These are phyloP conservation scores for Poecilus cupreus DNA, from an alignment of 2,888 invertebrate species.

Conservation along the genomic window DNA sequence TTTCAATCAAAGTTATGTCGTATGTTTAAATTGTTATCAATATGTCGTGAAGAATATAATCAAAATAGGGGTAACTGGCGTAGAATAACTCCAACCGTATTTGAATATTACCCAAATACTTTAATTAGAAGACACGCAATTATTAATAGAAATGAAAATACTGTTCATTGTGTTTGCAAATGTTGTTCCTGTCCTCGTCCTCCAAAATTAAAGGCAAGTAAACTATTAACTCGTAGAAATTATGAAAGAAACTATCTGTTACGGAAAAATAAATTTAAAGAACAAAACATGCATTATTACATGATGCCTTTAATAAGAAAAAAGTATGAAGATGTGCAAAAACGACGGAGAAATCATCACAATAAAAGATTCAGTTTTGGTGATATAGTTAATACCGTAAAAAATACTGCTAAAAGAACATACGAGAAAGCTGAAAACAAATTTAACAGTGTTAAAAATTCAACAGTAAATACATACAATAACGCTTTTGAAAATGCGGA, in stretches of 20 bases:
- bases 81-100: background rate
- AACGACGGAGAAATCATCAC: background rate
- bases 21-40: background rate
- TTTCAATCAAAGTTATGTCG: constrained; percentile 10
- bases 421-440: background rate
- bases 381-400: background rate
- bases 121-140: background rate
- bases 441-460: background rate
- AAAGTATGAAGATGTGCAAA: background rate
- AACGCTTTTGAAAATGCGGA: background rate
- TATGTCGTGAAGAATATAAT: background rate
- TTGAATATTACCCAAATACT: background rate
- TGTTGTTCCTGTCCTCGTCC: constrained; percentile 1
- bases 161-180: background rate
- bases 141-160: background rate
- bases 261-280: background rate
- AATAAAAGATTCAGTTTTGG: constrained; percentile 1
- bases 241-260: background rate
- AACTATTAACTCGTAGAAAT: background rate
- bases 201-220: background rate
- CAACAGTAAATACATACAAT: background rate
- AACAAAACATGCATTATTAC: background rate
- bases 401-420: background rate
- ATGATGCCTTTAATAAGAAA: constrained; percentile 9
- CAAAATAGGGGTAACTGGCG: background rate